These are phyloP conservation scores for Eretmochelys imbricata DNA, from an alignment of 2,113 vertebrate species.

Conservation along the genomic window DNA sequence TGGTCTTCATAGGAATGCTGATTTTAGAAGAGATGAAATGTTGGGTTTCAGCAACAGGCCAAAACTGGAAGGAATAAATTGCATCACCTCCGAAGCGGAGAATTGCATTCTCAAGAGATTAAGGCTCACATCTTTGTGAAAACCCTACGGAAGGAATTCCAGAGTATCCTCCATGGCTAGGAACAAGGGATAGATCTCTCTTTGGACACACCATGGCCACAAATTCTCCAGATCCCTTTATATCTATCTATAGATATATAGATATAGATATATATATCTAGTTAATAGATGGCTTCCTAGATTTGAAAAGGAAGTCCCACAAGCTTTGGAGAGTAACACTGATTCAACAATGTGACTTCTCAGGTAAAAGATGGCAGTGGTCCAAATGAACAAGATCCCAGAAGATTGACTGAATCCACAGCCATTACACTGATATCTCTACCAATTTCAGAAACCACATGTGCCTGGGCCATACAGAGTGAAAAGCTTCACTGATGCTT, in stretches of 20 bases:
- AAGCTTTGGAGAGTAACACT: neutral
- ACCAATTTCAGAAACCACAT: neutral
- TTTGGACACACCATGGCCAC: neutral
- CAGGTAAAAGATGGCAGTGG: neutral
- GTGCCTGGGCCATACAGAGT: neutral
- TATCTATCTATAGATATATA: neutral
- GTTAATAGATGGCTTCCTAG: neutral
- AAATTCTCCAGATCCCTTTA: neutral
- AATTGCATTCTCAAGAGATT: neutral
- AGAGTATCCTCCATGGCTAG: neutral
- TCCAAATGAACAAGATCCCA: neutral
- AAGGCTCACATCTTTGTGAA: neutral
- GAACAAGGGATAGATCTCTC: neutral
- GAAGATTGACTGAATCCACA: neutral
- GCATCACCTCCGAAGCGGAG: neutral
- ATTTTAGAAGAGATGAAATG: neutral
- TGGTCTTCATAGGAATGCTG: fast-evolving
- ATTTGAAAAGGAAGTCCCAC: neutral
- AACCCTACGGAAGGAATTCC: neutral
- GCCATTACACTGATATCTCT: neutral
- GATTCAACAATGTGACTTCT: neutral
- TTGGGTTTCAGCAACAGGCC: fast-evolving
- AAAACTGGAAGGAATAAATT: neutral
- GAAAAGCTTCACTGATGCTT: neutral
- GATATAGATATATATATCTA: too few relatives aligned